phyloP scores from a whole-genome alignment of 2,888 invertebrate species.

The Pilophorus perplexus region DNA sequence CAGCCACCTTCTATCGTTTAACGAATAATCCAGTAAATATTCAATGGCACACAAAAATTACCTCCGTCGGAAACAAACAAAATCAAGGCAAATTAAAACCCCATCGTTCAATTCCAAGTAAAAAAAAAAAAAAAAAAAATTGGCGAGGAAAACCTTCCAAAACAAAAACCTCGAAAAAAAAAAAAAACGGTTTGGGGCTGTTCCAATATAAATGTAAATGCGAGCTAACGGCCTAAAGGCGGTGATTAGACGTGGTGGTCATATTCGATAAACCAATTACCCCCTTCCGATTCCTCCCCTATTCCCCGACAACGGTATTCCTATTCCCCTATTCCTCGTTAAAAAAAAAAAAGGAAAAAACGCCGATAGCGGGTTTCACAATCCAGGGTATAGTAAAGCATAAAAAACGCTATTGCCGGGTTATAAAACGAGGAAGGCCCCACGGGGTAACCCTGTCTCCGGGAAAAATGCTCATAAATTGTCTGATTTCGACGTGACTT shows the following conservation, averaged over 20 bases:
- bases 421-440: too few species aligned
- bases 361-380: slow-evolving; percentile 20
- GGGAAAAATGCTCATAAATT: slow-evolving; percentile 11
- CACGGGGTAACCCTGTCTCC: neutral
- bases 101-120: neutral
- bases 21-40: too few species aligned
- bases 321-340: too few species aligned
- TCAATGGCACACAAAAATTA: too few species aligned
- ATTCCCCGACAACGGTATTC: too few species aligned
- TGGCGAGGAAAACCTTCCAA: neutral
- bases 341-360: too few species aligned
- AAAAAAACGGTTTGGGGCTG: neutral
- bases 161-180: slow-evolving; percentile 2
- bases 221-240: slow-evolving; percentile 33
- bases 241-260: slow-evolving; percentile 29
- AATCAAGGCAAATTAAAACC: slow-evolving; percentile 14
- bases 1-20: too few species aligned
- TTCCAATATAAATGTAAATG: slow-evolving; percentile 35
- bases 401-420: slow-evolving; percentile 13
- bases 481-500: slow-evolving; percentile 12
- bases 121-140: neutral
- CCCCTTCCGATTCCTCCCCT: slow-evolving; percentile 6
- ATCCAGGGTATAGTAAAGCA: slow-evolving; percentile 24
- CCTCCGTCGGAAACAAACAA: too few species aligned
- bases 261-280: slow-evolving; percentile 37